Conservation (phyloP, 2,113 vertebrate species). For the Nettapus auritus region DNA sequence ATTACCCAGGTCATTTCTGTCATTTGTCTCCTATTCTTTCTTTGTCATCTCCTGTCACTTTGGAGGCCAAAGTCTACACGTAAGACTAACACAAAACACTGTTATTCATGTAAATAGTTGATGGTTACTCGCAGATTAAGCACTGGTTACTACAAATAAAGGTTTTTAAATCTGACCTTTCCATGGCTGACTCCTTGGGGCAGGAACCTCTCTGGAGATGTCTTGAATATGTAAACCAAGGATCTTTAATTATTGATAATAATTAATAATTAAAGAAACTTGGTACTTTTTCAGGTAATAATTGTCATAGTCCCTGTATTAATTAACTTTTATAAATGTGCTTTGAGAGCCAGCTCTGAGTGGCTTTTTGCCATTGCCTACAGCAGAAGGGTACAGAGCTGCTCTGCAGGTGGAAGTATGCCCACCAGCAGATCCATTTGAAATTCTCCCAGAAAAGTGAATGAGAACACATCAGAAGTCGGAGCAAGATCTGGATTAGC, state of each 20-base stretch:
- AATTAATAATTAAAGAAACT: constrained; percentile 46
- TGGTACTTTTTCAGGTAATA: not conserved
- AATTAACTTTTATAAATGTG: constrained; percentile 10
- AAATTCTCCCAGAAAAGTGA: not conserved
- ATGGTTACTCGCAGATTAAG: constrained; percentile 19
- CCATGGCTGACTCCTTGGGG: not conserved
- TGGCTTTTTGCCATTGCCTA: not conserved
- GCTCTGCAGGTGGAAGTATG: not conserved
- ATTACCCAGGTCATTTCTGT: constrained; percentile 17
- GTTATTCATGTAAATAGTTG: not conserved
- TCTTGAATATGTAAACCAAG: constrained; percentile 7
- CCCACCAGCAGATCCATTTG: not conserved
- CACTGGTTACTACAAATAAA: constrained; percentile 22
- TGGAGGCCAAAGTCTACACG: not conserved
- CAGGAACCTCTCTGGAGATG: not conserved
- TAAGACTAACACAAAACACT: not conserved
- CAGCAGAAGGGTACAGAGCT: not conserved
- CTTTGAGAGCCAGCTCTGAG: not conserved
- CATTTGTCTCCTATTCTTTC: constrained; percentile 28
- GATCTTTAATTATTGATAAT: constrained; percentile 42
- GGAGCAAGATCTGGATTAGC: not conserved
- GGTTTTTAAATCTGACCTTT: constrained; percentile 24
- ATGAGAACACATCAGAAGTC: not conserved
- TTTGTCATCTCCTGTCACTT: constrained; percentile 23
- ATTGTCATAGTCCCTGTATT: constrained; percentile 21